Evolutionary conservation across 2,113 vertebrate species (phyloP), one percentile per base, ranked within the genome.

Genomic region (Naja naja): DNA sequence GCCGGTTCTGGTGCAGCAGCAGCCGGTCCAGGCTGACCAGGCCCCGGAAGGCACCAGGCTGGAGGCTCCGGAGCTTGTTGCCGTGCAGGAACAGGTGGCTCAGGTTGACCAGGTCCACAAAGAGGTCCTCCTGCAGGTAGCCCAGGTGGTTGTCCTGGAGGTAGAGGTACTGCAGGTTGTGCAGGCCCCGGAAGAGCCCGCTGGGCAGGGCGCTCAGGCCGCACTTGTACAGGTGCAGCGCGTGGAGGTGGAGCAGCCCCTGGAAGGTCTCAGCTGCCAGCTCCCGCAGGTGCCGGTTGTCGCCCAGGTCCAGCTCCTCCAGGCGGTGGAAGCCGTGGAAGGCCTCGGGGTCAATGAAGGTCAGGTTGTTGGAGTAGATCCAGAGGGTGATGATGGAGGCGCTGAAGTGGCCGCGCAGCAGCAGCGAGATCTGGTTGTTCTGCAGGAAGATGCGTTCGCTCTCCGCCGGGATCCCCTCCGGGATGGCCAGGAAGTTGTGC

Each of bases 321-420:
- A 99, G 97, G 93, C 98, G 99, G 93, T 98, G 95, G 0, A 99
- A 99, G 94, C 99, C 99, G 0, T 98, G 98, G n/a, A 99, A 99
- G 92, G 99, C 98, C 95, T 97, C 98, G 18, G 99, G 98, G 94
- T 99, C 98, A 11, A 99, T 99, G 97, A 98, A 99, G 95, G 99
- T 99, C 96, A 99, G 98, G 96, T 99, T 99, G 97, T 99, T 99
- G 97, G 99, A 99, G 96, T 99, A 99, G 94, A 99, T 98, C 99
- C 99, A 99, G 93, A 99, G 97, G 96, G 98, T 99, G 96, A 99
- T 98, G 94, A 98, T 98, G 95, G 98, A 98, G 0, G 99, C 98
- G 93, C 98, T 99, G 98, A 99, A 99, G 97, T 99, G 99, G 91
- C 99, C 99, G 1, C 98, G 98, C 52, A 98, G 98, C 54, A 99